Evolutionary conservation across 2,797 vertebrate genomes (phyloP).

Genomic region (Echiichthys vipera): DNA sequence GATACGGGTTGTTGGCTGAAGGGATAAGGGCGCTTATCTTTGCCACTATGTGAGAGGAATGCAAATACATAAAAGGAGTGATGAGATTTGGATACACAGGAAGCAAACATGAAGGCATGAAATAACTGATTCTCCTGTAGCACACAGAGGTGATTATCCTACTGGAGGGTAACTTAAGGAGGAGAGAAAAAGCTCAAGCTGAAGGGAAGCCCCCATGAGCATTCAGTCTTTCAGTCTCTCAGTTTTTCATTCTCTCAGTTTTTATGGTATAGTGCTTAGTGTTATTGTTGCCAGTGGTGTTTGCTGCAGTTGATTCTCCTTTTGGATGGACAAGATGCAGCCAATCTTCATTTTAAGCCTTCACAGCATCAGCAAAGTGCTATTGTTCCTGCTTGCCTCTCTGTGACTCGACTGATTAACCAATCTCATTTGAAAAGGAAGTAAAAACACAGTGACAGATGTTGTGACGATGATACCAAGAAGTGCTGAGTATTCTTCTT

Average conservation of each 20-base stretch:
- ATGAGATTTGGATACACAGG: conserved; percentile 66
- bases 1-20: conserved; percentile 61
- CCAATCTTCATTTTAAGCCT: conserved; percentile 73
- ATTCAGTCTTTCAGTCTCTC: conserved; percentile 36
- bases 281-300: conserved; percentile 42
- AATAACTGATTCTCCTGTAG: conserved; percentile 47
- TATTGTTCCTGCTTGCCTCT: conserved; percentile 59
- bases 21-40: conserved; percentile 72
- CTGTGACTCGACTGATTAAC: conserved; percentile 64
- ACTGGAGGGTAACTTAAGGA: conserved; percentile 63
- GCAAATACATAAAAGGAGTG: conserved; percentile 48
- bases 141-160: conserved; percentile 72
- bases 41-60: conserved; percentile 55
- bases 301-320: conserved; percentile 33
- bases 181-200: conserved; percentile 39
- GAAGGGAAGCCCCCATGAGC: conserved; percentile 44
- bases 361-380: conserved; percentile 43
- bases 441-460: conserved; percentile 69
- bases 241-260: too few relatives aligned
- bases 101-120: conserved; percentile 57
- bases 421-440: conserved; percentile 42
- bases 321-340: conserved; percentile 46
- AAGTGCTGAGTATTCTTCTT: conserved; percentile 67
- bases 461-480: conserved; percentile 65
- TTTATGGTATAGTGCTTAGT: conserved; percentile 34